A percentile compares a stretch with the other conserved stretches of the same genome.
phyloP scores from a whole-genome alignment of 1,140 invertebrate species.

The Brachionus asplanchnoidis region DNA sequence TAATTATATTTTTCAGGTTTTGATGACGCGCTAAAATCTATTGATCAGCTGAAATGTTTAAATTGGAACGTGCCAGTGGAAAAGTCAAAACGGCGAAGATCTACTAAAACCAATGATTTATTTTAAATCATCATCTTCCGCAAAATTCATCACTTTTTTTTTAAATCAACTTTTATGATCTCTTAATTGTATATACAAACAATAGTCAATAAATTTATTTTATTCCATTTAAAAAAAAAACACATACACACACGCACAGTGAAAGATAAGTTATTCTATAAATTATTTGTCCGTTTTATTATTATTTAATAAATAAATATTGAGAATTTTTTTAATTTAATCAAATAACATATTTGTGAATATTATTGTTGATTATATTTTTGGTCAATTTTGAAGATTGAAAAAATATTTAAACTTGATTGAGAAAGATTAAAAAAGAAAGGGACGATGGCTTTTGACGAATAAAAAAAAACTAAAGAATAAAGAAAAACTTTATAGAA shows the following conservation, averaged over 20 bases:
- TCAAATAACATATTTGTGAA: too few species aligned
- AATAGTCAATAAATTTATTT: background rate
- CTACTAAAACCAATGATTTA: slow-evolving; percentile 50
- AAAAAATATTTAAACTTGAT: too few species aligned
- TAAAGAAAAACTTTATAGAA: too few species aligned
- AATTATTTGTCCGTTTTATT: slow-evolving; percentile 4
- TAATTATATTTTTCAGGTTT: slow-evolving; percentile 64
- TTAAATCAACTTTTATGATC: background rate
- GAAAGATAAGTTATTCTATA: background rate
- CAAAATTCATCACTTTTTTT: background rate
- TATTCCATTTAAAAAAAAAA: background rate
- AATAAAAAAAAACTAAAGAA: too few species aligned
- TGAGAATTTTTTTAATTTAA: too few species aligned
- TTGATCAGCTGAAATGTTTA: slow-evolving; percentile 76
- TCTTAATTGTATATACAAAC: background rate
- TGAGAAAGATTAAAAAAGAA: too few species aligned
- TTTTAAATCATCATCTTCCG: background rate
- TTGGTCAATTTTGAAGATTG: too few species aligned
- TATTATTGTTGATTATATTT: too few species aligned
- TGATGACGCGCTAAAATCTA: slow-evolving; percentile 82
- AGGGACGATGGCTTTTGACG: too few species aligned
- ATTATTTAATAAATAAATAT: background rate
- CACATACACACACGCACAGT: background rate
- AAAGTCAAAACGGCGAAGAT: slow-evolving; percentile 72
- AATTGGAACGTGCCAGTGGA: slow-evolving; percentile 91